Evolutionary conservation across 2,113 vertebrate genomes (phyloP).

Genomic region (Corythornis cristatus): DNA sequence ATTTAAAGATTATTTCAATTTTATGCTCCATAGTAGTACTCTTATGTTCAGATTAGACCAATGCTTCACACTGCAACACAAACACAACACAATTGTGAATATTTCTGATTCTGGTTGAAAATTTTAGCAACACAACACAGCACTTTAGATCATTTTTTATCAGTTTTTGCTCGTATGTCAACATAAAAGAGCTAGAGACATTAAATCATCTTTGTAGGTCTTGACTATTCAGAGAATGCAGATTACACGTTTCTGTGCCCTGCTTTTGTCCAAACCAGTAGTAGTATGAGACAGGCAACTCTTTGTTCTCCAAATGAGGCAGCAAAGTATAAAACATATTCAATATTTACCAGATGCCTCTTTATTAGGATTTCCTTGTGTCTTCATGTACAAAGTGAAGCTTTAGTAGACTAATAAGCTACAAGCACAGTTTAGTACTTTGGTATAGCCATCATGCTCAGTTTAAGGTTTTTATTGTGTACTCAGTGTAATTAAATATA

Average conservation of each 20-base stretch:
- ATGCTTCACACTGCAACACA: neutral
- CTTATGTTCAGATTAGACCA: neutral
- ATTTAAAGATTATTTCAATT: neutral
- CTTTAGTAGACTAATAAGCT: neutral
- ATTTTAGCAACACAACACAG: neutral
- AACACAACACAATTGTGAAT: neutral
- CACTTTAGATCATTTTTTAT: neutral
- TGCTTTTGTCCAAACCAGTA: constrained; percentile 19
- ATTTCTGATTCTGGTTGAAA: neutral
- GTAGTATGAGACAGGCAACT: constrained; percentile 6
- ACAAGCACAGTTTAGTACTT: neutral
- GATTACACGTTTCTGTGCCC: constrained; percentile 15
- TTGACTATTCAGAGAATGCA: constrained; percentile 54
- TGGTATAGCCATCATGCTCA: neutral
- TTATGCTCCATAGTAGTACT: neutral
- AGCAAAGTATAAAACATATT: constrained; percentile 23
- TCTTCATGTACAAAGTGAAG: neutral
- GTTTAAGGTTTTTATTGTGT: neutral
- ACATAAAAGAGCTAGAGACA: neutral
- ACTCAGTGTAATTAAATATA: neutral
- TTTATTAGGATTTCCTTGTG: neutral
- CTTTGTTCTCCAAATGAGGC: constrained; percentile 50
- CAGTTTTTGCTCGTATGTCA: neutral
- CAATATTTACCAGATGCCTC: constrained; percentile 18
- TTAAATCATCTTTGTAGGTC: constrained; percentile 24